These are phyloP conservation scores for Octomys mimax DNA, from an alignment of 2,797 vertebrate genomes.

Conservation along the genomic window DNA sequence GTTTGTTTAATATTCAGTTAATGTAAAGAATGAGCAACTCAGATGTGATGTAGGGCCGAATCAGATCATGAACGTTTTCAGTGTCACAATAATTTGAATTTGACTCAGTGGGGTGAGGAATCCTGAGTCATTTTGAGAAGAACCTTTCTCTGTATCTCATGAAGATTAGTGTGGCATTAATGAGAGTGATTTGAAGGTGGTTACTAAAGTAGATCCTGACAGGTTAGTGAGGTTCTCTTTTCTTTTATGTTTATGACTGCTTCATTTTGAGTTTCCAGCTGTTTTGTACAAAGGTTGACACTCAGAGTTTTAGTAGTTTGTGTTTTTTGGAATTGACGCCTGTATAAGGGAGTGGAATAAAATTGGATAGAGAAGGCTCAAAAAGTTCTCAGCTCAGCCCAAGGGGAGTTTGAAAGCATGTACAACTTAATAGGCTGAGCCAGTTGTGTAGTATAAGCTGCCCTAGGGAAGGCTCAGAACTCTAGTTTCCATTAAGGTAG, in stretches of 20 bases:
- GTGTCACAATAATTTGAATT: neutral
- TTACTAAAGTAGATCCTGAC: neutral
- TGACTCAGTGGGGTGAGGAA: conserved; percentile 5
- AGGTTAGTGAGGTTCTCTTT: neutral
- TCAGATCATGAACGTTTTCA: conserved; percentile 8
- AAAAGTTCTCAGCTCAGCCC: neutral
- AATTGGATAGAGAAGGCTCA: neutral
- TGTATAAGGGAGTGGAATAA: neutral
- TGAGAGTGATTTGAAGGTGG: neutral
- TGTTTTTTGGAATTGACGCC: neutral
- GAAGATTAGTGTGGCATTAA: neutral
- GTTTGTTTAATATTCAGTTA: conserved; percentile 11
- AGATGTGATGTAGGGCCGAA: neutral
- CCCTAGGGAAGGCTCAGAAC: neutral
- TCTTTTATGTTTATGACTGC: neutral
- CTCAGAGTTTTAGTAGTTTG: neutral
- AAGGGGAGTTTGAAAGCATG: neutral
- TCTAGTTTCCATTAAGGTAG: neutral
- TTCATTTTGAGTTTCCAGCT: neutral
- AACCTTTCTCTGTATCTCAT: neutral
- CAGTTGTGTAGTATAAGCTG: neutral
- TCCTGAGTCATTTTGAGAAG: neutral
- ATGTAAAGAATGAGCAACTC: neutral
- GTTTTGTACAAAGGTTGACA: neutral
- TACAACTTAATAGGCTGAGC: neutral